Conservation (phyloP, 1,140 invertebrate genomes). For the Euborellia annulipes region DNA sequence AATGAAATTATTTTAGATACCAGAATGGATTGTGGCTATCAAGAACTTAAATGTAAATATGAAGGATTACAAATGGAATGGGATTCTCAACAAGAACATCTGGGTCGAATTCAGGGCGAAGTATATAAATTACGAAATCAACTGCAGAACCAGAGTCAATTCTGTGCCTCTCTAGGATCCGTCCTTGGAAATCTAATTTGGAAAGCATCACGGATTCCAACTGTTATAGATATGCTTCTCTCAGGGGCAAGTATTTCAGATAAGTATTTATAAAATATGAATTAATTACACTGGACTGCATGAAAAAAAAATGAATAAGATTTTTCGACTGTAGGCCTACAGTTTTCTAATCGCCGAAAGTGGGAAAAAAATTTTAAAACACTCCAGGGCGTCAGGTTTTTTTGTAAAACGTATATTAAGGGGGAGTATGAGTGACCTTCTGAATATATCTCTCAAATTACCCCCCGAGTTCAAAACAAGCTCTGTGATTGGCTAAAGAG, state of each 20-base stretch:
- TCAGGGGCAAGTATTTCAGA: slow-evolving; percentile 18
- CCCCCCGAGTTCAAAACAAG: too few relatives aligned
- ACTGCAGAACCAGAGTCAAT: slow-evolving; percentile 25
- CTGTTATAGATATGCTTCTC: slow-evolving; percentile 23
- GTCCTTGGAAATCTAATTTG: slow-evolving; percentile 26
- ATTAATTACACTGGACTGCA: background rate
- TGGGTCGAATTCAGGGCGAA: slow-evolving; percentile 21
- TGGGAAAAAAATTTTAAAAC: too few relatives aligned
- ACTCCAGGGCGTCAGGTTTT: too few relatives aligned
- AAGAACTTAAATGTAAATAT: slow-evolving; percentile 14
- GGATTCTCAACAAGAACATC: slow-evolving; percentile 19
- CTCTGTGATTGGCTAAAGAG: too few relatives aligned
- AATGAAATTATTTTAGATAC: background rate
- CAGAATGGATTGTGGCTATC: slow-evolving; percentile 10
- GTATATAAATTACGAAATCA: slow-evolving; percentile 22
- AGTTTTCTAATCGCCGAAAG: too few relatives aligned
- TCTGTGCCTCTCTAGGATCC: slow-evolving; percentile 26
- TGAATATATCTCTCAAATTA: too few relatives aligned
- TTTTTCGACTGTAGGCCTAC: too few relatives aligned
- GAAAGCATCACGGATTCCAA: slow-evolving; percentile 23
- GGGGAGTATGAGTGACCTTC: too few relatives aligned
- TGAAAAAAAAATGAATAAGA: too few relatives aligned
- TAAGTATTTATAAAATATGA: background rate
- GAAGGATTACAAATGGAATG: slow-evolving; percentile 19
- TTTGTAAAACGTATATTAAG: too few relatives aligned